A percentile compares a stretch with the other conserved stretches of the same genome.
Conservation (phyloP, 2,797 vertebrate species). For the Clarias laeviceps region DNA sequence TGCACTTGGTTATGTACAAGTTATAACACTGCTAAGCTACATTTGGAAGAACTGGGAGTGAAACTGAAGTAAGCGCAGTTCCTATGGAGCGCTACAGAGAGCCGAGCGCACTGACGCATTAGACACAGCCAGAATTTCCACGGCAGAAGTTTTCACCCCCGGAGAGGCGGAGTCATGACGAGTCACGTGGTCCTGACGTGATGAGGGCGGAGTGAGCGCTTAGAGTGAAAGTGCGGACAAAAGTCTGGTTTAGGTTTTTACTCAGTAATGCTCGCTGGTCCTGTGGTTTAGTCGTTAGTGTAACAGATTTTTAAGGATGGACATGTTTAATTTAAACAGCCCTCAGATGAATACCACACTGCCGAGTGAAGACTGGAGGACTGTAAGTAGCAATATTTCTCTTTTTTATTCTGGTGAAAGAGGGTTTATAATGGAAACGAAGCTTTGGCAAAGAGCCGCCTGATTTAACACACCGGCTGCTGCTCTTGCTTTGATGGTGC, state of each 20-base stretch:
- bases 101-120: background rate
- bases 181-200: background rate
- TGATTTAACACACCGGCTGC: background rate
- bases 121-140: background rate
- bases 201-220: background rate
- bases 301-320: slow-evolving; percentile 1
- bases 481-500: background rate
- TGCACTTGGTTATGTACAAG: background rate
- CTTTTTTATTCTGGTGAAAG: background rate
- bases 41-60: background rate
- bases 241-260: background rate
- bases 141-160: background rate
- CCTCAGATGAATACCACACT: slow-evolving; percentile 56
- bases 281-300: background rate
- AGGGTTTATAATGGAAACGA: background rate
- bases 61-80: background rate
- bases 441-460: background rate
- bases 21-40: background rate
- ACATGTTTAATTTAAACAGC: slow-evolving; percentile 29
- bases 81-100: background rate
- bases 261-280: background rate
- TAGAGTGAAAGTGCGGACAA: too few relatives aligned
- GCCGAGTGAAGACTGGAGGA: slow-evolving; percentile 62
- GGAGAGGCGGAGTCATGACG: background rate
- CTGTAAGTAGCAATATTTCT: slow-evolving; percentile 56